Conservation (phyloP, 2,797 vertebrate species). For the Gymnocypris eckloni region DNA sequence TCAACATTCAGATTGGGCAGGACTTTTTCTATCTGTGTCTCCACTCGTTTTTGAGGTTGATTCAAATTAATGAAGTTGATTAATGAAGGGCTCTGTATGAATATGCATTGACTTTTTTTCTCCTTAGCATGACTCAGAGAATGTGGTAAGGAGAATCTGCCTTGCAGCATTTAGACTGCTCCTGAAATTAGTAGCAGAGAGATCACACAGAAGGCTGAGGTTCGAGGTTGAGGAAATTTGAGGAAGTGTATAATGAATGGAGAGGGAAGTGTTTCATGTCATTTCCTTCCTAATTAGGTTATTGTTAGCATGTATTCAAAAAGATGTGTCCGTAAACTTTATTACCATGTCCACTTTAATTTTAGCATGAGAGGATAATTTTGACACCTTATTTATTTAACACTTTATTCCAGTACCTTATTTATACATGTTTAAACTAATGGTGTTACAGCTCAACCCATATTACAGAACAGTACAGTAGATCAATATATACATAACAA, state of each 20-base stretch:
- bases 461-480: neutral
- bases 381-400: neutral
- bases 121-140: neutral
- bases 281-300: neutral
- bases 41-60: neutral
- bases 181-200: constrained; percentile 9
- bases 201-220: neutral
- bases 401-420: neutral
- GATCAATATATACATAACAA: neutral
- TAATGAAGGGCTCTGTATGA: constrained; percentile 21
- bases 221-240: neutral
- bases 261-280: neutral
- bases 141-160: constrained; percentile 6
- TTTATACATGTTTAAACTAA: neutral
- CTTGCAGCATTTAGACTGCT: neutral
- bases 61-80: neutral
- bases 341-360: neutral
- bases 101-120: constrained; percentile 21
- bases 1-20: constrained; percentile 66
- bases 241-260: neutral
- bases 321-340: neutral
- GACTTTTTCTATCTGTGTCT: neutral
- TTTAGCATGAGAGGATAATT: neutral
- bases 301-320: neutral
- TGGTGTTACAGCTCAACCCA: neutral